Conservation (phyloP, 1,140 invertebrate genomes). For the Apis dorsata region DNA sequence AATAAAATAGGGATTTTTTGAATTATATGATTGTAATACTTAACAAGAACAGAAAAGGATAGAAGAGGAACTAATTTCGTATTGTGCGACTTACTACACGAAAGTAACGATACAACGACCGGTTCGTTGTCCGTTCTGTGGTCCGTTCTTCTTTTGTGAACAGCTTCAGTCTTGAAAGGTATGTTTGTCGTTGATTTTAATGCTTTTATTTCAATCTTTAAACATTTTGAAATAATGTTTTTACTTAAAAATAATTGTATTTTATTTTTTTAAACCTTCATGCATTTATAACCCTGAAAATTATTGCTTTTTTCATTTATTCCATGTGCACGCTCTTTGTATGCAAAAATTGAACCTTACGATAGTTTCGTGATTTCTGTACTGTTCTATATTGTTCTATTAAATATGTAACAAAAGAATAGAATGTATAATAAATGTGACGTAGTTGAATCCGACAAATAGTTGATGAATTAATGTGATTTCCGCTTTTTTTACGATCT, state of each 20-base stretch:
- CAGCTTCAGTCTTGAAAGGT: slow-evolving; percentile 50
- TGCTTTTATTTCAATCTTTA: neutral
- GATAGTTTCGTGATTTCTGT: neutral
- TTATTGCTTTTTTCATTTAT: slow-evolving; percentile 26
- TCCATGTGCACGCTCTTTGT: slow-evolving; percentile 49
- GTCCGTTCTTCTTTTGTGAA: slow-evolving; percentile 48
- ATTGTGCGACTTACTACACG: slow-evolving; percentile 34
- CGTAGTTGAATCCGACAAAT: neutral
- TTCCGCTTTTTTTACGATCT: slow-evolving; percentile 13
- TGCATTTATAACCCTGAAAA: slow-evolving; percentile 37
- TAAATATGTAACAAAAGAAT: neutral
- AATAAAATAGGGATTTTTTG: slow-evolving; percentile 25
- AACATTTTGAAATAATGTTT: neutral
- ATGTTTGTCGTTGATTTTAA: neutral
- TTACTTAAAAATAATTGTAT: neutral
- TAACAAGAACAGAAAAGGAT: slow-evolving; percentile 22
- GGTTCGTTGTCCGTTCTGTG: slow-evolving; percentile 55
- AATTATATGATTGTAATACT: neutral
- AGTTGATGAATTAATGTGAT: neutral
- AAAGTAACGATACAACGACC: slow-evolving; percentile 48
- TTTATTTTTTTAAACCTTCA: neutral
- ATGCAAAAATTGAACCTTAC: neutral
- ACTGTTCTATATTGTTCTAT: no score
- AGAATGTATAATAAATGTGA: neutral
- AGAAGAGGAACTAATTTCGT: slow-evolving; percentile 45